phyloP scores from a whole-genome alignment of 2,113 vertebrate species.

The Dinomys branickii region DNA sequence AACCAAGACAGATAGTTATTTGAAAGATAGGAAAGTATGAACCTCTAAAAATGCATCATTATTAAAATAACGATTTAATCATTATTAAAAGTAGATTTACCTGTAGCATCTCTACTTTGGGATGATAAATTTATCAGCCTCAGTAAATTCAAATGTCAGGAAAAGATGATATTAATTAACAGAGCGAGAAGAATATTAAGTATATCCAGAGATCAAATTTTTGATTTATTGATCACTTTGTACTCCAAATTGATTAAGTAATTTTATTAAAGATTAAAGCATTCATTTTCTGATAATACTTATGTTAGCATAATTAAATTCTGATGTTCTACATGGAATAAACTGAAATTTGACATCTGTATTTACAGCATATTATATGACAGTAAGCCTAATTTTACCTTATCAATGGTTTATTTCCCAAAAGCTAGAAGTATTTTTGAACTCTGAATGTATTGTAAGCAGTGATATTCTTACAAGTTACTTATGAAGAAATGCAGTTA shows the following conservation, averaged over 20 bases:
- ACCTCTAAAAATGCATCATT: neutral
- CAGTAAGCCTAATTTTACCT: neutral
- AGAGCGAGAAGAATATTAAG: neutral
- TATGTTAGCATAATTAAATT: neutral
- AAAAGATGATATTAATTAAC: constrained; percentile 47
- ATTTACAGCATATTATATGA: neutral
- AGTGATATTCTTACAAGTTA: neutral
- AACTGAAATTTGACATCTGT: neutral
- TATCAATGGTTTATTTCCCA: constrained; percentile 14
- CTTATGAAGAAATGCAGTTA: constrained; percentile 21
- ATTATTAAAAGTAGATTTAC: neutral
- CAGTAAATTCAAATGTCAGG: neutral
- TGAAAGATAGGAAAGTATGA: neutral
- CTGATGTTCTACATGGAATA: neutral
- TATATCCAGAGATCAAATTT: constrained; percentile 6
- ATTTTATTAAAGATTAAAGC: constrained; percentile 53
- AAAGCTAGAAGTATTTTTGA: constrained; percentile 33
- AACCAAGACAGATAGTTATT: no score
- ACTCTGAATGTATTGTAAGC: neutral
- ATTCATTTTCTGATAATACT: constrained; percentile 38
- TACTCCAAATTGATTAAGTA: constrained; percentile 30
- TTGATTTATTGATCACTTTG: constrained; percentile 45
- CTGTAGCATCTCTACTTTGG: neutral
- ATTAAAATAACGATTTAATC: neutral
- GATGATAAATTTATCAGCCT: neutral